A percentile compares a stretch with the other conserved stretches of the same genome.
Conservation (phyloP, 1,140 invertebrate species). For the Aphis gossypii region DNA sequence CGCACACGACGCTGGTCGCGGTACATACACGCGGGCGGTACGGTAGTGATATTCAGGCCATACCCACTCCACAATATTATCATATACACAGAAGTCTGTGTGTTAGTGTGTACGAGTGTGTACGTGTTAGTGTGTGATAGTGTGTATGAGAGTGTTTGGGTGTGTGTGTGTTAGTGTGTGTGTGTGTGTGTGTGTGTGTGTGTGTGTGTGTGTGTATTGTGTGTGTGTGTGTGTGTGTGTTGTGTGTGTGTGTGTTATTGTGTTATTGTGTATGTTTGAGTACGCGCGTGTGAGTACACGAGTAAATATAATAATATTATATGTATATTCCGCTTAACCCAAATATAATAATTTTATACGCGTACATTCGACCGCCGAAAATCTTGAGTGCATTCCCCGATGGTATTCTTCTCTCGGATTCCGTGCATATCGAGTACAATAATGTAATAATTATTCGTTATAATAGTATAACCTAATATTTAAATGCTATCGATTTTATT, state of each 20-base stretch:
- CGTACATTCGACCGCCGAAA: not conserved
- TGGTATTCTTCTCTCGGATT: not conserved
- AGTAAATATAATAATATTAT: not conserved
- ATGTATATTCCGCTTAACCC: not conserved
- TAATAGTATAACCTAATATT: too few species aligned
- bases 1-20: not conserved
- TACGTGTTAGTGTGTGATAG: not conserved
- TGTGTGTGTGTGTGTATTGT: too few species aligned
- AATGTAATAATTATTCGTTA: too few species aligned
- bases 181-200: too few species aligned
- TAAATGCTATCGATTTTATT: not conserved
- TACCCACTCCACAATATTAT: constrained; percentile 18
- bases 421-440: not conserved
- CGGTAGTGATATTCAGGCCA: constrained; percentile 31
- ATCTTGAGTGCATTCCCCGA: not conserved
- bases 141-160: too few species aligned
- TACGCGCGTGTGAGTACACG: not conserved
- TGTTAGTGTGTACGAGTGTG: not conserved
- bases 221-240: not conserved
- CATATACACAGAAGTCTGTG: not conserved
- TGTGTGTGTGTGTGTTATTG: too few species aligned
- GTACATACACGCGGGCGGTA: not conserved
- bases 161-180: too few species aligned
- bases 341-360: not conserved
- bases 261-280: too few species aligned